Base-by-base conservation (phyloP, 2,113 vertebrate species). In the Tragelaphus imberbis region DNA sequence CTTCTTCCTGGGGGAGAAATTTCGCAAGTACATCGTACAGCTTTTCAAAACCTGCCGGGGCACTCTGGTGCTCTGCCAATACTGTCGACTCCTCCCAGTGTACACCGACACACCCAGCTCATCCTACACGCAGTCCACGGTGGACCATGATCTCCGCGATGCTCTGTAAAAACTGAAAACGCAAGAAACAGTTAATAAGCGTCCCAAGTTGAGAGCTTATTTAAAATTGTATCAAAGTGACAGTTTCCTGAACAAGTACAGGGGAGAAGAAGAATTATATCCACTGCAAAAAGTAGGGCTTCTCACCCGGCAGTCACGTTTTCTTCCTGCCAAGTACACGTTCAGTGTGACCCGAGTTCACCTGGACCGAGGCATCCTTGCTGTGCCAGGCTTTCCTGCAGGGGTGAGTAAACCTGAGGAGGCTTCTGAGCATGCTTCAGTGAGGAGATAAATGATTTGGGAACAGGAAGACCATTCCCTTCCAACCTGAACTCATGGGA, bases 1-100 rank as follows among this genome's bases (percentile, higher is more conserved):
- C 88, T 99, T 99, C 47, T 99, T 99, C 81, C 98, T 99, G 25
- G 99, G 99, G 10, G 99, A 99, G 97, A 99, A 99, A 59, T 99
- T 99, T 82, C 99, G 99, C 96, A 99, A 99, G 97, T 99, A 99
- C 40, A 95, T 99, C 27, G 84, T 98, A 23, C 96, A 99, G 84
- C 98, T 99, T 61, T 98, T 99, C 91, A 98, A 98, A 96, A 98
- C 97, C 53, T 99, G 98, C 97, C 3, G 47, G 80, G 94, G 98
- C 30, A 98, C 98, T 2, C 97, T 93, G 6, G 28, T 58, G 53
- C 87, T 98, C 77, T 99, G 98, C 95, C 98, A 98, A 25, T 86
- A 97, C 96, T 99, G 99, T 23, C 97, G 98, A 2, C 44, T 98
- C 65, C 96, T 98, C 30, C 96, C 65, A 9, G 40, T 97, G 0